Percentiles rank a stretch among this genome's conserved stretches.
Evolutionary conservation across 2,797 vertebrate genomes (phyloP).

Genomic region (Oreonectes daqikongensis): DNA sequence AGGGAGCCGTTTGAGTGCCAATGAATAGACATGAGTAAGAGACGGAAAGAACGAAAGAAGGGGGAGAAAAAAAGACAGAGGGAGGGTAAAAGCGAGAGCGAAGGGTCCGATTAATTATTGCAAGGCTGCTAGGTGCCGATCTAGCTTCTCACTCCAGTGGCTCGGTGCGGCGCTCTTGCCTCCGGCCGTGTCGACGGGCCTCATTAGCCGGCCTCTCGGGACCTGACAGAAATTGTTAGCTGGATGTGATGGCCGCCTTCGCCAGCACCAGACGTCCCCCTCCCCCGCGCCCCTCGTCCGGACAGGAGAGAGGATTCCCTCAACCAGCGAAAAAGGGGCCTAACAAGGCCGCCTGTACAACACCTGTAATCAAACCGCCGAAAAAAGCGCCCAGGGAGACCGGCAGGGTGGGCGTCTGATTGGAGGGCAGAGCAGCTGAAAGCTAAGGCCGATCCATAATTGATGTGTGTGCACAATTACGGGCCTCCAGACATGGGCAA

Average conservation of each 20-base stretch:
- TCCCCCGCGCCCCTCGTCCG: constrained; percentile 56
- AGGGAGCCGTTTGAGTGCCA: constrained; percentile 76
- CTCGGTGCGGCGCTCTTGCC: constrained; percentile 85
- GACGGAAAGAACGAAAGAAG: constrained; percentile 31
- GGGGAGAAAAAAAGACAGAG: constrained; percentile 53
- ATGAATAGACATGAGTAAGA: constrained; percentile 83
- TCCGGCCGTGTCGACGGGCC: constrained; percentile 92
- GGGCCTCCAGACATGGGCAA: constrained; percentile 85
- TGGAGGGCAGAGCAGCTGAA: constrained; percentile 39
- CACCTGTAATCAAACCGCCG: constrained; percentile 89
- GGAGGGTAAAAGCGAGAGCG: constrained; percentile 58
- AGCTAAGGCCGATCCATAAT: constrained; percentile 84
- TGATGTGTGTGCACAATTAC: constrained; percentile 89
- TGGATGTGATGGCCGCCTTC: constrained; percentile 87
- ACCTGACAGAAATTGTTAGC: constrained; percentile 92
- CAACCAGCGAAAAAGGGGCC: constrained; percentile 63
- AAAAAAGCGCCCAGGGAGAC: constrained; percentile 75
- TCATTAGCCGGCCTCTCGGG: constrained; percentile 93
- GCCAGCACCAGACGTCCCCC: constrained; percentile 68
- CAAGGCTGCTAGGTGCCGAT: constrained; percentile 82
- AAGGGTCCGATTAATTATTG: constrained; percentile 87
- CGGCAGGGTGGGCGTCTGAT: constrained; percentile 64
- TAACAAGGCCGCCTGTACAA: constrained; percentile 81
- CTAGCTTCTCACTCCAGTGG: constrained; percentile 92
- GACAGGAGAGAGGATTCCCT: constrained; percentile 58